Percentiles rank a stretch among this genome's conserved stretches.
These are phyloP conservation scores for Volucella inflata DNA, from an alignment of 2,888 invertebrate species.

Conservation along the genomic window DNA sequence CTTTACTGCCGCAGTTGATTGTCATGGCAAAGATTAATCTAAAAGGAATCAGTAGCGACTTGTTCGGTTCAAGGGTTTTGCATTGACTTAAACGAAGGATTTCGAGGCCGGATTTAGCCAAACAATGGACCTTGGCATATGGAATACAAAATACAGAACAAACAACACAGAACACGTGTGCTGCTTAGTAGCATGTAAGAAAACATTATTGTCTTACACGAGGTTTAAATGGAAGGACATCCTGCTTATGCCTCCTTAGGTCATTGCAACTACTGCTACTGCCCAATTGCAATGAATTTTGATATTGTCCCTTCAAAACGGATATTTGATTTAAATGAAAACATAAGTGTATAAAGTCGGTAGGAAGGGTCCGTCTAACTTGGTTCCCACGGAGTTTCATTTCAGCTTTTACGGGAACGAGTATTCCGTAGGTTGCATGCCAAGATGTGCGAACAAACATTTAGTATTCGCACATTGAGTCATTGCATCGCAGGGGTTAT, in stretches of 20 bases:
- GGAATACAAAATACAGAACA: too few relatives aligned
- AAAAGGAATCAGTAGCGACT: constrained; percentile 71
- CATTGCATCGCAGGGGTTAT: constrained; percentile 35
- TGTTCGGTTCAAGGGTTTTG: constrained; percentile 68
- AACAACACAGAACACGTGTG: constrained; percentile 62
- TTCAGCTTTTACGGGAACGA: constrained; percentile 57
- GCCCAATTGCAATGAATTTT: constrained; percentile 63
- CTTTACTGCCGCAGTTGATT: constrained; percentile 60
- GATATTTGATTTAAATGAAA: constrained; percentile 13
- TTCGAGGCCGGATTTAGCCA: constrained; percentile 27
- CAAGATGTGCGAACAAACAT: constrained; percentile 70
- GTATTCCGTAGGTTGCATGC: constrained; percentile 10
- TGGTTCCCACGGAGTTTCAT: constrained; percentile 67
- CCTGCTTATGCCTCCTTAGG: constrained; percentile 50
- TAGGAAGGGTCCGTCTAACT: constrained; percentile 11
- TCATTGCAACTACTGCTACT: constrained; percentile 60
- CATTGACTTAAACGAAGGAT: constrained; percentile 72
- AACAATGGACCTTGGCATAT: constrained; percentile 47
- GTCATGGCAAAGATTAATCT: constrained; percentile 72
- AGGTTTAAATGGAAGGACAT: constrained; percentile 34
- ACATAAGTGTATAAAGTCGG: neutral
- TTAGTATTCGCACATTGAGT: constrained; percentile 64
- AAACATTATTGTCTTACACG: constrained; percentile 55
- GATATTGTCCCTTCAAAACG: constrained; percentile 51
- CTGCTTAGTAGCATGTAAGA: constrained; percentile 37